Conservation (phyloP, 2,113 vertebrate species). For the Chloroceryle aenea region DNA sequence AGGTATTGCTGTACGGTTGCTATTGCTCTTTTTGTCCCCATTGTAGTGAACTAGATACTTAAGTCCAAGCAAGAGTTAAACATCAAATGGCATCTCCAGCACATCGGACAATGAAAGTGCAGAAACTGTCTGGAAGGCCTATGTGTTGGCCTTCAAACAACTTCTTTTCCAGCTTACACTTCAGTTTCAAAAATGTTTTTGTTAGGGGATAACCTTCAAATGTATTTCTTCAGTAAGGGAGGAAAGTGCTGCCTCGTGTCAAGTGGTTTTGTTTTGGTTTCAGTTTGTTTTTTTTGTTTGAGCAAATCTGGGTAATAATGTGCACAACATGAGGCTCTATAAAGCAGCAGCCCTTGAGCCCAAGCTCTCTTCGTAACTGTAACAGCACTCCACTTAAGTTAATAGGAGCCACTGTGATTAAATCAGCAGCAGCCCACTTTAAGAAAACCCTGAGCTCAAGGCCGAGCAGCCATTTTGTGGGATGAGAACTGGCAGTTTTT, state of each 20-base stretch:
- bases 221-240: not conserved
- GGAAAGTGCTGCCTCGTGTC: not conserved
- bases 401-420: not conserved
- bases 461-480: not conserved
- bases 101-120: rapidly evolving
- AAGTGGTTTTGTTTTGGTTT: not conserved
- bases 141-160: not conserved
- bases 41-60: not conserved
- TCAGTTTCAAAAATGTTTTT: not conserved
- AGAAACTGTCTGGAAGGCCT: not conserved
- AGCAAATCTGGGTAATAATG: not conserved
- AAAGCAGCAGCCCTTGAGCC: not conserved
- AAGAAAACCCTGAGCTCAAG: not conserved
- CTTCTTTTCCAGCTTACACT: not conserved
- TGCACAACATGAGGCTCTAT: rapidly evolving
- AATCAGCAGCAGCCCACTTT: not conserved
- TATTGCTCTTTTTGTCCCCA: not conserved
- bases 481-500: not conserved
- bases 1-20: not conserved
- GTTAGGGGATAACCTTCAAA: not conserved
- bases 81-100: rapidly evolving
- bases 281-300: not conserved
- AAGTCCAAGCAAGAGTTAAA: not conserved
- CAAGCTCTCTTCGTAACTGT: not conserved
- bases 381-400: not conserved